Conservation (phyloP, 1,140 invertebrate species). For the Drosophila sp. region DNA sequence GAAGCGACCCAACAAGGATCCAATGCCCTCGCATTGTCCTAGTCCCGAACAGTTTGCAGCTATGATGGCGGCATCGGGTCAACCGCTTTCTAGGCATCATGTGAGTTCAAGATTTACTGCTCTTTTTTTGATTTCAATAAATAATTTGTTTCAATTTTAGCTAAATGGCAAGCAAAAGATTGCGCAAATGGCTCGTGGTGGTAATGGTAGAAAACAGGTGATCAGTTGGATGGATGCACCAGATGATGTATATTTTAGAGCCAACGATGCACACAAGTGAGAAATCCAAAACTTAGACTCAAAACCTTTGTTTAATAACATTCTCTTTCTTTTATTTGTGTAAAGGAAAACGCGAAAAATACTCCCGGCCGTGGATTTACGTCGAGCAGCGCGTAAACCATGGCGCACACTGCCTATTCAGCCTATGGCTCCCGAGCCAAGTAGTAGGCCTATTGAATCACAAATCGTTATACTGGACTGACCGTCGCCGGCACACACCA, state of each 20-base stretch:
- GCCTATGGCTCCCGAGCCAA: slow-evolving; percentile 57
- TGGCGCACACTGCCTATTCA: slow-evolving; percentile 88
- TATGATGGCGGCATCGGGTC: slow-evolving; percentile 87
- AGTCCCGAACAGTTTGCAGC: slow-evolving; percentile 87
- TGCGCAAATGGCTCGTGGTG: slow-evolving; percentile 86
- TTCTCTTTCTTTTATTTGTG: slow-evolving; percentile 16
- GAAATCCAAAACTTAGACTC: slow-evolving; percentile 66
- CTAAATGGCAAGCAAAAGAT: slow-evolving; percentile 90
- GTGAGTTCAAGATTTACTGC: slow-evolving; percentile 76
- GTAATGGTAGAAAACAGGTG: slow-evolving; percentile 91
- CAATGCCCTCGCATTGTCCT: slow-evolving; percentile 87
- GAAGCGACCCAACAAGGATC: slow-evolving; percentile 89
- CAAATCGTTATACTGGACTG: slow-evolving; percentile 89
- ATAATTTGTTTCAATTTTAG: slow-evolving; percentile 63
- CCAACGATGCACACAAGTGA: slow-evolving; percentile 95
- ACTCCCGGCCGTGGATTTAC: slow-evolving; percentile 90
- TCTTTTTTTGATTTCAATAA: background rate
- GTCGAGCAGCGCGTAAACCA: slow-evolving; percentile 94
- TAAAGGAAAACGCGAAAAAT: slow-evolving; percentile 92
- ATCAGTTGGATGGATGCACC: slow-evolving; percentile 99
- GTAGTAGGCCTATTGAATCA: slow-evolving; percentile 83
- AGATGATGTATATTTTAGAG: slow-evolving; percentile 97
- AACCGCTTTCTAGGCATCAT: slow-evolving; percentile 87
- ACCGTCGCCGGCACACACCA: slow-evolving; percentile 83
- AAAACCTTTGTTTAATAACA: background rate